A percentile compares a stretch with the other conserved stretches of the same genome.
phyloP scores from a whole-genome alignment of 2,797 vertebrate species.

The Hybognathus amarus region DNA sequence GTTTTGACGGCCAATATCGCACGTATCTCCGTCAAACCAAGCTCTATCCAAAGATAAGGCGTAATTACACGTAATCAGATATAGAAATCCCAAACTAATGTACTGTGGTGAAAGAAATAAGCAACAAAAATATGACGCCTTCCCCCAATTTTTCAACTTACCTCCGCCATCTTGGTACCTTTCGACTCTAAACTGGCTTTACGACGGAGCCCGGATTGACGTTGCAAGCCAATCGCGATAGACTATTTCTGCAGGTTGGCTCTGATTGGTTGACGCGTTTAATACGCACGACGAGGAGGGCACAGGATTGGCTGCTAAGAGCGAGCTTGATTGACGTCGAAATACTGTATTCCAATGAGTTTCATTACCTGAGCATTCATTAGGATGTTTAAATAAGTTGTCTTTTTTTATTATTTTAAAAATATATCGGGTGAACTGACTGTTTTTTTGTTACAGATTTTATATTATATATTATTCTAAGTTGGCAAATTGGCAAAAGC shows the following conservation, averaged over 20 bases:
- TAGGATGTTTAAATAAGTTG: not conserved
- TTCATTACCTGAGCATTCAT: slow-evolving; percentile 28
- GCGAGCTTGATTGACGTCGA: slow-evolving; percentile 15
- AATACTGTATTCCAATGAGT: not conserved
- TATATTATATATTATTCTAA: not conserved
- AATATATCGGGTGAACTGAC: not conserved
- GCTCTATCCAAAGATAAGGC: slow-evolving; percentile 33
- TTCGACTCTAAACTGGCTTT: slow-evolving; percentile 76
- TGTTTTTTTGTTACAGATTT: not conserved
- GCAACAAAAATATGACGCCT: slow-evolving; percentile 64
- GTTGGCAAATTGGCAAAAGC: not conserved
- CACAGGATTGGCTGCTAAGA: slow-evolving; percentile 7
- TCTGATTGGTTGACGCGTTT: slow-evolving; percentile 44
- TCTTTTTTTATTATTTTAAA: not conserved
- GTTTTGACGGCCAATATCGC: slow-evolving; percentile 50
- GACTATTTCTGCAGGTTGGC: slow-evolving; percentile 1
- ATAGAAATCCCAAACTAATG: not conserved
- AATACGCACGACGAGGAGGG: slow-evolving; percentile 14
- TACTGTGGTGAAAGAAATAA: slow-evolving; percentile 11
- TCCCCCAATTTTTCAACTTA: slow-evolving; percentile 80
- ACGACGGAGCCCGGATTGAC: slow-evolving; percentile 82
- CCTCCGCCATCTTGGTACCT: slow-evolving; percentile 90
- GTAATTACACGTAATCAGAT: slow-evolving; percentile 1
- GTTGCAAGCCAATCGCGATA: slow-evolving; percentile 51
- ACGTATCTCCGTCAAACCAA: slow-evolving; percentile 2